Evolutionary conservation across 2,797 vertebrate species (phyloP).

Genomic region (Danionella dracula): DNA sequence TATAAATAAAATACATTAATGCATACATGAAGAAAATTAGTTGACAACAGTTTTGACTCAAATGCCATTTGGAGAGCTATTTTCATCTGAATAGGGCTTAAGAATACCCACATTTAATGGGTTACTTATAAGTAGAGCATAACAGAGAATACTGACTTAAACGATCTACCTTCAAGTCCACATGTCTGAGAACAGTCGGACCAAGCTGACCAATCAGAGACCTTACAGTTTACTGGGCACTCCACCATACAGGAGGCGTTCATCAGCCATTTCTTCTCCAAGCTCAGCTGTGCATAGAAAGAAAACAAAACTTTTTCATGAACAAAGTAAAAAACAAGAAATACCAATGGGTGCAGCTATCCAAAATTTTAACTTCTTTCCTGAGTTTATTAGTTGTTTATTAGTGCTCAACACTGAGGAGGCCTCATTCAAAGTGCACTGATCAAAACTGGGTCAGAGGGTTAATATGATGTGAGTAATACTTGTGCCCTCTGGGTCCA

Average conservation of each 20-base stretch:
- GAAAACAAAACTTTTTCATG: background rate
- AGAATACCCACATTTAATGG: too few relatives aligned
- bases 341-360: too few relatives aligned
- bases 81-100: too few relatives aligned
- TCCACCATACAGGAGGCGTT: constrained; percentile 88
- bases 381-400: too few relatives aligned
- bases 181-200: constrained; percentile 89
- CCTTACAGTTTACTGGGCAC: constrained; percentile 94
- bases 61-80: too few relatives aligned
- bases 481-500: constrained; percentile 52
- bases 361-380: background rate
- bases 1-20: too few relatives aligned
- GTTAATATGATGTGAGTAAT: constrained; percentile 53
- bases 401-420: constrained; percentile 26
- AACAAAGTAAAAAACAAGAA: background rate
- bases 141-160: too few relatives aligned
- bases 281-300: constrained; percentile 67
- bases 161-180: constrained; percentile 81
- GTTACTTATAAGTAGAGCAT: too few relatives aligned
- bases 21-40: too few relatives aligned
- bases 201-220: constrained; percentile 92
- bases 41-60: too few relatives aligned
- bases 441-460: constrained; percentile 52
- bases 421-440: constrained; percentile 43
- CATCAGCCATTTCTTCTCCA: constrained; percentile 94